Conservation (phyloP, 2,797 vertebrate species). For the Lepus townsendii region DNA sequence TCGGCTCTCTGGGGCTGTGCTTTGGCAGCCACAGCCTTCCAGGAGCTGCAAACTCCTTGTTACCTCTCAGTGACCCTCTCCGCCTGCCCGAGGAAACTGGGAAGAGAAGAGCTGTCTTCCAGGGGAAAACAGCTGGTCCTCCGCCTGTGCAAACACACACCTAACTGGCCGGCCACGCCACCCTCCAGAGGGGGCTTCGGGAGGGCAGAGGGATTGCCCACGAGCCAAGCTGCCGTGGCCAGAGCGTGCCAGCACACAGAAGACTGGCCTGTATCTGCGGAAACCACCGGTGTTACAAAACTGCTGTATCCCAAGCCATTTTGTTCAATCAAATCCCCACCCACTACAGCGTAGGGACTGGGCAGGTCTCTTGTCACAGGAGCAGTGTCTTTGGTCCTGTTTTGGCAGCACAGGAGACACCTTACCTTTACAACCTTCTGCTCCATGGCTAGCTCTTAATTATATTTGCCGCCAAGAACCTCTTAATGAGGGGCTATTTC, state of each 20-base stretch:
- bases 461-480: slow-evolving; percentile 83
- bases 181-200: neutral
- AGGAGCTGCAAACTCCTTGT: slow-evolving; percentile 59
- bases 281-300: slow-evolving; percentile 19
- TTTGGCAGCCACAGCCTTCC: slow-evolving; percentile 63
- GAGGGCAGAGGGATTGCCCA: neutral
- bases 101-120: slow-evolving; percentile 49
- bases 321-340: slow-evolving; percentile 46
- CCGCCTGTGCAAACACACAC: slow-evolving; percentile 50
- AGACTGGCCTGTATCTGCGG: neutral
- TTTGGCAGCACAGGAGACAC: slow-evolving; percentile 68
- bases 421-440: slow-evolving; percentile 67
- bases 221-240: neutral
- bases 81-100: neutral
- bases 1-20: slow-evolving; percentile 62
- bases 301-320: slow-evolving; percentile 43
- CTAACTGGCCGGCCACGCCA: neutral
- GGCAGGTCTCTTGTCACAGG: slow-evolving; percentile 10
- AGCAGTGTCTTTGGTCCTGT: slow-evolving; percentile 74
- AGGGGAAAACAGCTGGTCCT: slow-evolving; percentile 56
- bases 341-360: slow-evolving; percentile 35
- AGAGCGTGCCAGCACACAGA: neutral
- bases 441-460: slow-evolving; percentile 85
- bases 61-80: slow-evolving; percentile 62
- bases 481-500: slow-evolving; percentile 83